Evolutionary conservation across 2,888 invertebrate genomes (phyloP), one percentile per base, ranked within the genome.

Genomic region (Rhingia rostrata): DNA sequence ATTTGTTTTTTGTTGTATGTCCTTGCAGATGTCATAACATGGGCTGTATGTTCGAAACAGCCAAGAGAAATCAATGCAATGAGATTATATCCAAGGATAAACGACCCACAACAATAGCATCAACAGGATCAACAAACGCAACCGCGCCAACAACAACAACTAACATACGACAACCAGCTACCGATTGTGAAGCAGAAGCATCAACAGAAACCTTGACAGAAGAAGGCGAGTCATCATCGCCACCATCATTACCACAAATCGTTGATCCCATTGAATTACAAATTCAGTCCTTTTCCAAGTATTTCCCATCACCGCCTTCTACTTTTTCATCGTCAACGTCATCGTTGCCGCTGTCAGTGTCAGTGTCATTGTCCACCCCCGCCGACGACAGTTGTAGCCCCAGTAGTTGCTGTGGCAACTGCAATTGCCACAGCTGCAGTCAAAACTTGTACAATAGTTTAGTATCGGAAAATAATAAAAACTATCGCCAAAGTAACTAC

Each of bases 21-120:
- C 89, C 87, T 95, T 95, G 81, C 94, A 96, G 96, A 96, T 95
- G 95, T 95, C 95, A 94, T 96, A 96, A 95, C 95, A 96, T 96
- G 96, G 96, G 95, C 95, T 95, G 95, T 94, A 94, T 94, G 94
- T 95, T 95, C 94, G 95, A 95, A 94, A 94, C 89, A 88, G 88
- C 88, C 87, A 89, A 87, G 87, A 75, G 74, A 73, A 87, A 82
- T 80, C 84, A 85, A 85, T 84, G 78, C 83, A 81, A 82, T 77
- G 78, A 79, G 75, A 75, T 86, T 81, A 86, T 32, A 79, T 72
- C 69, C 74, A 86, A 81, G 67, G 79, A 79, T 87, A 86, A 78
- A 87, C 56, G 70, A 86, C 61, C 80, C 77, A 79, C 74, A 79
- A 66, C 74, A 73, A 53, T 35, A 86, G 86, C 74, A 86, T 79